These are phyloP conservation scores for Misgurnus anguillicaudatus DNA, from an alignment of 2,113 vertebrate genomes.

Conservation along the genomic window DNA sequence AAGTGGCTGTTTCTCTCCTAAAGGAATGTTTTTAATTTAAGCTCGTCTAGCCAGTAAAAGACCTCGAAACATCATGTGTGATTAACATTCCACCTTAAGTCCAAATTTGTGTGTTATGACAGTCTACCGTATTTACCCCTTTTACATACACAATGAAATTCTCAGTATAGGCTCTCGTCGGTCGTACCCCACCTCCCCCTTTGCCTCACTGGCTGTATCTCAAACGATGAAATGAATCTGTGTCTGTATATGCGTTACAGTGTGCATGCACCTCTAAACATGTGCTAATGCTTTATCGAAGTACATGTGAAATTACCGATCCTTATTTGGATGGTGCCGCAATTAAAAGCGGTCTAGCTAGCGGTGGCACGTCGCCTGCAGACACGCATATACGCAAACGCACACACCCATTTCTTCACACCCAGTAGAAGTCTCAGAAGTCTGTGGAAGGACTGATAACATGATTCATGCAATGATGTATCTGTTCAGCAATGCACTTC, in stretches of 20 bases:
- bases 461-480: constrained; percentile 13
- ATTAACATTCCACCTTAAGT: neutral
- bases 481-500: constrained; percentile 60
- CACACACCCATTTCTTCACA: constrained; percentile 21
- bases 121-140: neutral
- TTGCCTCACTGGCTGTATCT: neutral
- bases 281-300: constrained; percentile 50
- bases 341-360: constrained; percentile 1
- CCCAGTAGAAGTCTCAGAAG: constrained; percentile 37
- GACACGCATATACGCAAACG: neutral
- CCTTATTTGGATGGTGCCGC: constrained; percentile 14
- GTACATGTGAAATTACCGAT: constrained; percentile 13
- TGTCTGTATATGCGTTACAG: constrained; percentile 60
- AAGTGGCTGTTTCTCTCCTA: constrained; percentile 20
- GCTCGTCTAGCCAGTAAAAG: neutral
- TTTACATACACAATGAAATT: neutral
- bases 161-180: neutral
- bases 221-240: constrained; percentile 51
- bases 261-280: neutral
- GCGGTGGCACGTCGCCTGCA: constrained; percentile 3
- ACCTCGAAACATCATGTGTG: neutral
- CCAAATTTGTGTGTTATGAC: neutral
- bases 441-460: constrained; percentile 40
- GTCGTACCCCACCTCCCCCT: neutral
- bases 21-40: constrained; percentile 28